Evolutionary conservation across 2,797 vertebrate genomes (phyloP).

Genomic region (Phoebastria nigripes): DNA sequence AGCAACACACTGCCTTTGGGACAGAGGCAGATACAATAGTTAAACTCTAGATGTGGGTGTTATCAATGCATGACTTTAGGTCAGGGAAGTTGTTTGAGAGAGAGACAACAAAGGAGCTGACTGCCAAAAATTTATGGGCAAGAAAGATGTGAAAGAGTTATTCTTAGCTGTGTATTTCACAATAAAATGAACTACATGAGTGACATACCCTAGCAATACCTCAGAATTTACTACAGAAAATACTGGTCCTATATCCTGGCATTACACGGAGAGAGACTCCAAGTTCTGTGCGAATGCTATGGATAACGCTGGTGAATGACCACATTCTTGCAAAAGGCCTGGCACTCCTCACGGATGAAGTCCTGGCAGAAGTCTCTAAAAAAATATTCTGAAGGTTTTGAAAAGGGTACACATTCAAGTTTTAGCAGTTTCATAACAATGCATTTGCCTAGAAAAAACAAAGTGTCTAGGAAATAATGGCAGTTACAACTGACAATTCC

Average conservation of each 20-base stretch:
- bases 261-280: not conserved
- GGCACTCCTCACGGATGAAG: fast-evolving
- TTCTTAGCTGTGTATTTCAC: not conserved
- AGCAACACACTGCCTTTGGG: not conserved
- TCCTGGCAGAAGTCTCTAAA: not conserved
- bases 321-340: not conserved
- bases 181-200: not conserved
- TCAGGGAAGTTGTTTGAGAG: not conserved
- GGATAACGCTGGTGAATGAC: not conserved
- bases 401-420: not conserved
- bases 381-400: not conserved
- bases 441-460: not conserved
- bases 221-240: not conserved
- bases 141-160: not conserved
- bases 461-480: not conserved
- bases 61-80: not conserved
- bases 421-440: not conserved
- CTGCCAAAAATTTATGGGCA: not conserved
- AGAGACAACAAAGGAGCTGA: not conserved
- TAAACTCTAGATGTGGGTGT: not conserved
- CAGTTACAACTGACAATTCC: not conserved
- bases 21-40: not conserved
- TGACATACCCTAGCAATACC: not conserved
- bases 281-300: fast-evolving
- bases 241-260: not conserved